Evolutionary conservation across 35 echinoderm and acorn worm species (phyloP), one percentile per base, ranked within the genome.

Genomic region (Anneissia japonica): DNA sequence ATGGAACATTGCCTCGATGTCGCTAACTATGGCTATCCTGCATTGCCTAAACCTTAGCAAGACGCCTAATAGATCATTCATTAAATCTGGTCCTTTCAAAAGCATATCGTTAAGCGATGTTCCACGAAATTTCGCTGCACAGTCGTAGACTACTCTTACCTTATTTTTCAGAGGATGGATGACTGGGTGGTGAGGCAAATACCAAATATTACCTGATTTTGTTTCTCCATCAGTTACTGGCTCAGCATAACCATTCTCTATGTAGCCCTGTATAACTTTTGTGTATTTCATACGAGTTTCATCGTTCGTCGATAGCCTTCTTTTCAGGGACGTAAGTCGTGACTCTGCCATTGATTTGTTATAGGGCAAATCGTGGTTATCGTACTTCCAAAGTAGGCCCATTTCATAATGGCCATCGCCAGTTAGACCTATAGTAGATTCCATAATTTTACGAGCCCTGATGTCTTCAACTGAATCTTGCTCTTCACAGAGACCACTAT

Each of bases 1-100:
- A 32, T 93, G 79, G 33, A 89, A 93, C 91, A 93, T 93, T 0
- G 86, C 74, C 75, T 92, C 84, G 0, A 92, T 87, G 37, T 92
- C 90, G 6, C 83, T 34, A 2, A 92, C 81, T 1, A 93, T 51
- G 2, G 91, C 91, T 17, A 93, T 82, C 31, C 13, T 39, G 0
- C 72, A n/a, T 32, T 81, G 39, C 30, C 91, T 78, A 72, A 93
- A 93, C 3, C 91, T 64, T 3, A 84, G 33, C 7, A 92, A 76
- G 31, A 84, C 90, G 4, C 90, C 90, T 26, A 88, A 36, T 19
- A 92, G 84, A 34, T 81, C 43, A 46, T 84, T 88, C 31, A 82
- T 92, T 16, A 92, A 33, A 36, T 92, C 90, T 5, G 90, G 90
- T 35, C 90, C 86, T 37, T 92, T 81, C 2, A 92, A 81, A 32